A percentile compares a stretch with the other conserved stretches of the same genome.
Conservation (phyloP, 2,113 vertebrate genomes). For the Zosterops hypoxanthus region DNA sequence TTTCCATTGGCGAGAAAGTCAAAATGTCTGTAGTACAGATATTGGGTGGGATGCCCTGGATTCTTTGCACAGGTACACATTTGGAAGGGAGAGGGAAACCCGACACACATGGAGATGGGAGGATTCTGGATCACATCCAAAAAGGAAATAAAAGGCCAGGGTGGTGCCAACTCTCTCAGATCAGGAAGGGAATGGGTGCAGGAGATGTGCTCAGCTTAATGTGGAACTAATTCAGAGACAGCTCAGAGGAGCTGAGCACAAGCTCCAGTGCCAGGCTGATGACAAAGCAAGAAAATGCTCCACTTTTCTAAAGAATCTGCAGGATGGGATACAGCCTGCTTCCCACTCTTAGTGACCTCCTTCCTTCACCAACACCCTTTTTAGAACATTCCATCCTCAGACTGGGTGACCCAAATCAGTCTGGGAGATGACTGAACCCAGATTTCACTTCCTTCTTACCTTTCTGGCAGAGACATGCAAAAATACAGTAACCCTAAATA, state of each 20-base stretch:
- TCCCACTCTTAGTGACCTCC: not conserved
- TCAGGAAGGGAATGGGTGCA: not conserved
- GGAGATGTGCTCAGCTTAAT: not conserved
- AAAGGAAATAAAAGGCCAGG: not conserved
- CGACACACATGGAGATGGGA: not conserved
- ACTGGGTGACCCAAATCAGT: not conserved
- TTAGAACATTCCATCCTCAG: not conserved
- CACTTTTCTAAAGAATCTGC: not conserved
- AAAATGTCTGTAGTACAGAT: not conserved
- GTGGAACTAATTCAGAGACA: not conserved
- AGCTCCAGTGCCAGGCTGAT: not conserved
- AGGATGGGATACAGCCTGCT: not conserved
- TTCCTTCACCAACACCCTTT: not conserved
- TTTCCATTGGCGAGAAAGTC: not conserved
- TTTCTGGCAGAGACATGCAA: not conserved
- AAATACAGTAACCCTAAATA: not conserved
- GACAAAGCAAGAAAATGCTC: not conserved
- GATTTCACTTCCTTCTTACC: not conserved
- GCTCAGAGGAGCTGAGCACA: not conserved
- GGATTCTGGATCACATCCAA: not conserved
- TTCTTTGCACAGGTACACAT: not conserved
- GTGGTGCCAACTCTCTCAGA: not conserved
- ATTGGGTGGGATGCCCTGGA: not conserved
- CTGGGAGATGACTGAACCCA: not conserved
- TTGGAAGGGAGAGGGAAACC: not conserved